Evolutionary conservation across 2,888 invertebrate species (phyloP), one percentile per base, ranked within the genome.

Genomic region (Drosophila falleni): DNA sequence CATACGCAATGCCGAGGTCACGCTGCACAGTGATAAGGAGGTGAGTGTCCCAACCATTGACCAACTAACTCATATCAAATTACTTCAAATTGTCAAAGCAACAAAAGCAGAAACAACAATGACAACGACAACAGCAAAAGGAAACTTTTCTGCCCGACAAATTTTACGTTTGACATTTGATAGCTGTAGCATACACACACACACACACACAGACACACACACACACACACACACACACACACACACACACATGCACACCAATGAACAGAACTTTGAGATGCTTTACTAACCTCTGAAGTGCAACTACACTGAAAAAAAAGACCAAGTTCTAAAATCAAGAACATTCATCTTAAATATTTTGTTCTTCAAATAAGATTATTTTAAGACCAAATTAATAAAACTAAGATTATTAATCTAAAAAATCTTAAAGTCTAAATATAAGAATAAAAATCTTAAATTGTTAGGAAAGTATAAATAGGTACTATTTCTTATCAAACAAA

Each of bases 1-100:
- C 79, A 94, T 96, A 87, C 94, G 94, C 81, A 94, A 94, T 88
- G 94, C 95, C 55, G 94, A 94, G 81, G 93, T 94, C 68, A 94
- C 95, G 74, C 94, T 94, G 81, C 94, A 94, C 89, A 94, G 91
- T 75, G 93, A 92, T 64, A 91, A 90, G 67, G 92, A 92, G 90
- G 92, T 92, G 84, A 89, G 81, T 79, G 33, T 19, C 11, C 39
- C 2, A 53, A 2, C 29, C 15, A 13, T 15, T 5, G 23, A 51
- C 26, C 15, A 54, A 19, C 42, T 31, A 23, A n/a, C 44, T 19
- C 47, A 63, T 61, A 61, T 70, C 62, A 56, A 72, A 59, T 59
- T 39, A 58, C 53, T 60, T 29, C 23, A 35, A 71, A 65, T 65
- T 65, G 56, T 46, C 62, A 47, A 63, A 41, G 39, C 44, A 65